Evolutionary conservation across 2,797 vertebrate genomes (phyloP).

Genomic region (Oryzias sinensis): DNA sequence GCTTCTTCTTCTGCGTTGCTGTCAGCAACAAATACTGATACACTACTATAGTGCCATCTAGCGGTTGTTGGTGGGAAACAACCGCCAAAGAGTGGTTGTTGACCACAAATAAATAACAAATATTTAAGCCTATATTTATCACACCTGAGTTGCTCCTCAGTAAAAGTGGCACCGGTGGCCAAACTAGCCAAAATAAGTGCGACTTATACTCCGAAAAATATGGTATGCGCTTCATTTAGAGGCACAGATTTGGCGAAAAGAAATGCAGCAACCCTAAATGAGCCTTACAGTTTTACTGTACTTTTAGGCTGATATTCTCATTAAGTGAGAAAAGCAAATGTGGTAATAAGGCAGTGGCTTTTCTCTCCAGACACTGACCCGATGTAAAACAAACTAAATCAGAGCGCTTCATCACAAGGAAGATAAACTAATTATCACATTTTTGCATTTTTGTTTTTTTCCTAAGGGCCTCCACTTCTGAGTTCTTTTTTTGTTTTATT

Average conservation of each 20-base stretch:
- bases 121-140: too few relatives aligned
- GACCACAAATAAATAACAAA: too few relatives aligned
- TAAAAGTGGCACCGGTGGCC: too few relatives aligned
- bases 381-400: slow-evolving; percentile 48
- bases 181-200: too few relatives aligned
- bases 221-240: slow-evolving; percentile 49
- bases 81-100: too few relatives aligned
- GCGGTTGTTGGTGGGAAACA: too few relatives aligned
- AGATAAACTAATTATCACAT: slow-evolving; percentile 36
- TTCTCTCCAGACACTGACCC: slow-evolving; percentile 52
- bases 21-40: too few relatives aligned
- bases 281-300: slow-evolving; percentile 33
- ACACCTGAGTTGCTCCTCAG: too few relatives aligned
- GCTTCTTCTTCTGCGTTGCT: too few relatives aligned
- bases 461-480: slow-evolving; percentile 27
- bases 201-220: too few relatives aligned
- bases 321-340: slow-evolving; percentile 33
- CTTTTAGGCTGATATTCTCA: slow-evolving; percentile 30
- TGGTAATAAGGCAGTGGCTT: slow-evolving; percentile 49
- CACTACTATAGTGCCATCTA: too few relatives aligned
- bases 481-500: slow-evolving; percentile 14
- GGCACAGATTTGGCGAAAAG: slow-evolving; percentile 24
- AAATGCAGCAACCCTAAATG: slow-evolving; percentile 26
- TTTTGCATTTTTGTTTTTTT: slow-evolving; percentile 12
- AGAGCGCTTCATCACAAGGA: slow-evolving; percentile 20